Evolutionary conservation across 2,113 vertebrate genomes (phyloP).

Genomic region (Cinclus mexicanus): DNA sequence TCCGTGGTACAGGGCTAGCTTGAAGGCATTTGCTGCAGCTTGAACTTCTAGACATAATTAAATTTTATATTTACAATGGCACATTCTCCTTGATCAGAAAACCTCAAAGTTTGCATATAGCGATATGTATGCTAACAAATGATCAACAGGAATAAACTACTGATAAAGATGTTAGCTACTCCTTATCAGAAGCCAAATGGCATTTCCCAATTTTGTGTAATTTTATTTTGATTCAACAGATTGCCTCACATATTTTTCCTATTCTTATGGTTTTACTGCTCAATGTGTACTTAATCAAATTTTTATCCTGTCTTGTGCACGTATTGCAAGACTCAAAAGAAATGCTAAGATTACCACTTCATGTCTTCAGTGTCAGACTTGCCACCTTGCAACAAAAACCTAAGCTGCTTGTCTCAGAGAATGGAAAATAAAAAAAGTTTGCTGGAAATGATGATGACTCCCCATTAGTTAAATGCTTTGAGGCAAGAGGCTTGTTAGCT

Average conservation of each 20-base stretch:
- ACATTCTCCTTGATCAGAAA: not conserved
- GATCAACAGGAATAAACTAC: not conserved
- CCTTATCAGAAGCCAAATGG: not conserved
- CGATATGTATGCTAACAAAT: not conserved
- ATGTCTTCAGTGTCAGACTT: not conserved
- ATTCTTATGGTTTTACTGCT: not conserved
- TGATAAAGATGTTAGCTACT: not conserved
- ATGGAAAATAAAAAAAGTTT: not conserved
- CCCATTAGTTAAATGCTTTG: not conserved
- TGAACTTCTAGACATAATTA: not conserved
- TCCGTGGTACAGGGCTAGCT: accelerated
- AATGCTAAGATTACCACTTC: not conserved
- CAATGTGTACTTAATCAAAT: not conserved
- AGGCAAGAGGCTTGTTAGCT: not conserved
- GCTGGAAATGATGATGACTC: not conserved
- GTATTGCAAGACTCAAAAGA: not conserved
- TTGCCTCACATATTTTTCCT: not conserved
- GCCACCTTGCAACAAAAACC: not conserved
- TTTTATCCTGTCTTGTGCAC: not conserved
- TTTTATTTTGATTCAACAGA: not conserved
- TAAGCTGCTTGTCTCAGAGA: not conserved
- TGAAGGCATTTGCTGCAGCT: not conserved
- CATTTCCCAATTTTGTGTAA: not conserved
- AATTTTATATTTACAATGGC: not conserved
- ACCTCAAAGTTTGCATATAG: not conserved